Evolutionary conservation across 2,888 invertebrate genomes (phyloP).

Genomic region (Caenorhabditis angaria): DNA sequence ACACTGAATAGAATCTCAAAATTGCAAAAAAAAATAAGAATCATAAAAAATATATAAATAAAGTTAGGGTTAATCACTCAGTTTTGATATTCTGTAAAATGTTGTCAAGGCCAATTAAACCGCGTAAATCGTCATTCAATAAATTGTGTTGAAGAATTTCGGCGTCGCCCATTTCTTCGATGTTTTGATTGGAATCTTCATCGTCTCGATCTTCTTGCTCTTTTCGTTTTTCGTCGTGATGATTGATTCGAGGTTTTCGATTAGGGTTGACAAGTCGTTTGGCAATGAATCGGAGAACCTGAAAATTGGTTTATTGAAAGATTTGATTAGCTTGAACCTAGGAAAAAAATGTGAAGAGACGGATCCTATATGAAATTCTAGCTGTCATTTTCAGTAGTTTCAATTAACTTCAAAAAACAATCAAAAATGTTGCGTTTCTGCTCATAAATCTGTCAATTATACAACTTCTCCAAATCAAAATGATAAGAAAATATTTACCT

Average conservation of each 20-base stretch:
- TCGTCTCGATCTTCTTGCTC: slow-evolving; percentile 30
- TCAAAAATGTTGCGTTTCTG: too few species aligned
- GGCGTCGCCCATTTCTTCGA: background rate
- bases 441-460: too few species aligned
- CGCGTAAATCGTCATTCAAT: background rate
- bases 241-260: slow-evolving; percentile 50
- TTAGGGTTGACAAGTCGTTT: slow-evolving; percentile 53
- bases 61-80: background rate
- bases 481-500: too few species aligned
- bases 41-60: too few species aligned
- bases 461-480: too few species aligned
- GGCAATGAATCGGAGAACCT: slow-evolving; percentile 57
- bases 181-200: background rate
- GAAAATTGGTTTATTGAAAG: background rate
- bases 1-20: too few species aligned
- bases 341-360: background rate
- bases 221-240: slow-evolving; percentile 36
- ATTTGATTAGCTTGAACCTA: background rate
- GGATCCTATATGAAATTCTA: too few species aligned
- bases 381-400: too few species aligned
- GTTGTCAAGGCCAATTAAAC: background rate
- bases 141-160: background rate
- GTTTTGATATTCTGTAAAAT: background rate
- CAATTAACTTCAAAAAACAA: too few species aligned
- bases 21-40: background rate